Base-by-base conservation (phyloP, 2,113 vertebrate genomes). In the Pluvialis apricaria region DNA sequence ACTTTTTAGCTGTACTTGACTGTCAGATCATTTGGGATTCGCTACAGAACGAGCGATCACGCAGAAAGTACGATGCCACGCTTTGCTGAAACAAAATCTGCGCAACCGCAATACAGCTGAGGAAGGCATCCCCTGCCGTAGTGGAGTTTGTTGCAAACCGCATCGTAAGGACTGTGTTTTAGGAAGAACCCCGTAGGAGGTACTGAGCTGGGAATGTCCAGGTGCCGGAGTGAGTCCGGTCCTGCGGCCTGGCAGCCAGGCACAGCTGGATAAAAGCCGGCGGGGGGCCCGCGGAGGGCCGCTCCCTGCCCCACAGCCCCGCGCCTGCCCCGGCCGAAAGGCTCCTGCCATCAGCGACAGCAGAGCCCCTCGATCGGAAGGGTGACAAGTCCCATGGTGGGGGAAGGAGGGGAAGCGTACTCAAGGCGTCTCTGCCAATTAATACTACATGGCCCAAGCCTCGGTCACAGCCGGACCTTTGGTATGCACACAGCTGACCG, bases 61-160 rank as follows among this genome's bases (percentile, higher is more conserved):
- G 25, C 36, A 45, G 26, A 36, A 34, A 47, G 47, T 18, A n/a
- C 0, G 0, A 11, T 5, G 25, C 21, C 61, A 29, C 0, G 2
- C 10, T 58, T 44, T 32, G 49, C 18, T 13, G 38, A 42, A 77
- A 64, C 38, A 49, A 57, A 54, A 69, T 2, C 60, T 13, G 31
- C 26, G 17, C 51, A 38, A n/a, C n/a, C 72, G 32, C 42, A 49
- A 21, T 2, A 44, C 22, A 36, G 45, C 29, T 6, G 47, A 47
- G 73, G 22, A 40, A 52, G 25, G 19, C 3, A 15, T 13, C 22
- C 47, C 28, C 1, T 3, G n/a, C 24, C 2, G 1, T 13, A 21
- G 20, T 6, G 70, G 52, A 24, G 57, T 34, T 42, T 18, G 10
- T 5, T 40, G 64, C 62, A 29, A 76, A 10, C 64, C 1, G 0